Base-by-base conservation (phyloP, 2,797 vertebrate species). In the Linurgus olivaceus region DNA sequence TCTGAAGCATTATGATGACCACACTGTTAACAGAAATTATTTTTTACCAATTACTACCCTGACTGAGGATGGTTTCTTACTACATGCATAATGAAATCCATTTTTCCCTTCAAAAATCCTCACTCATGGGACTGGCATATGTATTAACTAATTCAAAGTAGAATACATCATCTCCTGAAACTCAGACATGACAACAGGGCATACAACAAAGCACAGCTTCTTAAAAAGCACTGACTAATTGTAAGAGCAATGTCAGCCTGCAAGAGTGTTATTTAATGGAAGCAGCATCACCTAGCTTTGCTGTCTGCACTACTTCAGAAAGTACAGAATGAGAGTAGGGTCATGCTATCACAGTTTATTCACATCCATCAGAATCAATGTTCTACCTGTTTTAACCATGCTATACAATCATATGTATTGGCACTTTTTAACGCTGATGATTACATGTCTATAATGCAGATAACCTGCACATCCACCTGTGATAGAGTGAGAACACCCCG, bases 171-270 rank as follows among this genome's bases (percentile, higher is more conserved):
- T 45, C 21, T 70, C 40, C 67, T 35, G 16, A 40, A 72, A 68
- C 12, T 72, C 42, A 28, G 23, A 44, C 7, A 16, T 0, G 0
- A 33, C 7, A 76, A 35, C 0, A 45, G 15, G 0, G 5, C 23
- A 17, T 1, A 23, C 4, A 63, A 78, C 10, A 77, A 67, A 67
- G 25, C 40, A 62, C 38, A 29, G 37, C 8, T 50, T n/a, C 37
- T 45, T 50, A n/a, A 1, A 38, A 7, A 50, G 26, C 17, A 61
- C 4, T 6, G 63, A 29, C 6, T 21, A 35, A 37, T 5, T 37
- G 1, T 3, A 67, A 37, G 26, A 71, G 37, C 4, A 67, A 11
- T 0, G 3, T 14, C 40, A 73, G 58, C 29, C 37, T 71, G 17
- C 25, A 62, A 65, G 8, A 52, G 58, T 2, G 0, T 18, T 23